Conservation (phyloP, 2,797 vertebrate genomes). For the Malurus splendens region DNA sequence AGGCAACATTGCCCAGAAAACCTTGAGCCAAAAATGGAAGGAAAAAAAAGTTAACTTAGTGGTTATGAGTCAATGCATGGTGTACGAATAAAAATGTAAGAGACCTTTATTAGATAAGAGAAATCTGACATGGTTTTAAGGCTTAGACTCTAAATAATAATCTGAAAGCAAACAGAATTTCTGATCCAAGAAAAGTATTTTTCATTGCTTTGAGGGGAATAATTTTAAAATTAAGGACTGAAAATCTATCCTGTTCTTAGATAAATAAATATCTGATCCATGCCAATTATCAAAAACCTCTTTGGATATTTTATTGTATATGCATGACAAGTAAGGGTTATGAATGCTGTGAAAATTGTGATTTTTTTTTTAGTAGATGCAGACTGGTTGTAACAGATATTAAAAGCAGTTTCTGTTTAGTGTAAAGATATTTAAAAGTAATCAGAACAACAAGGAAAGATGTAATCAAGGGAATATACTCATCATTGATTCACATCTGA, state of each 20-base stretch:
- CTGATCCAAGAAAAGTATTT: conserved; percentile 48
- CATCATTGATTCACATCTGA: neutral
- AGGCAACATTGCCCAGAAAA: neutral
- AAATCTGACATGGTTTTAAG: conserved; percentile 16
- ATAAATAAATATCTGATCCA: conserved; percentile 5
- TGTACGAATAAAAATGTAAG: conserved; percentile 22
- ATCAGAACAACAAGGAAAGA: neutral
- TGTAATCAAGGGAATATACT: neutral
- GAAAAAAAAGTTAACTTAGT: conserved; percentile 32
- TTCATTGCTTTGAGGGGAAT: conserved; percentile 38
- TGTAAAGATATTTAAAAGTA: neutral
- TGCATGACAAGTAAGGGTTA: neutral
- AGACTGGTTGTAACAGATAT: neutral
- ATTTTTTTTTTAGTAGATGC: neutral
- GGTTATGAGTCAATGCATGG: conserved; percentile 16
- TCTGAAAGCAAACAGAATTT: conserved; percentile 40
- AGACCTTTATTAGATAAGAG: conserved; percentile 23
- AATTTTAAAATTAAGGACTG: conserved; percentile 42
- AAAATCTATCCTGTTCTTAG: conserved; percentile 34
- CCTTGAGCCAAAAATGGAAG: conserved; percentile 2
- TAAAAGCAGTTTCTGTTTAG: neutral
- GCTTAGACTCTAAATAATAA: conserved; percentile 42
- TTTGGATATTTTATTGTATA: neutral
- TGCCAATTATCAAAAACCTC: conserved; percentile 21
- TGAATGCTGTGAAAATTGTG: neutral